Conservation (phyloP, 2,797 vertebrate species). For the Phataginus tricuspis region DNA sequence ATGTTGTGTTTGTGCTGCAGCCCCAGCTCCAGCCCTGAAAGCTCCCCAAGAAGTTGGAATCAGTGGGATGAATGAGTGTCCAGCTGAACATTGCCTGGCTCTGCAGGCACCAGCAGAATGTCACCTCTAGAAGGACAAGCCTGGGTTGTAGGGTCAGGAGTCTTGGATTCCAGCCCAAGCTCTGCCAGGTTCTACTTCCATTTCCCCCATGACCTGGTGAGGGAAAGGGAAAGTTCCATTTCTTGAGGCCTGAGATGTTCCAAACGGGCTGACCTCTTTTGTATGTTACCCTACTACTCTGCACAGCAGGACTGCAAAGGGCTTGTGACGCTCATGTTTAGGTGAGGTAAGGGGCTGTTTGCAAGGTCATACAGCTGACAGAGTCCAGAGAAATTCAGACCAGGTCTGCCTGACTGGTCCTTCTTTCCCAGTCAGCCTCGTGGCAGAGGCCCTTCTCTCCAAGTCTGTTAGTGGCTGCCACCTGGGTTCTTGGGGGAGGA, state of each 20-base stretch:
- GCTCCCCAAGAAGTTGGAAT: too few species aligned
- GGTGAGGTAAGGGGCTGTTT: neutral
- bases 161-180: neutral
- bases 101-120: neutral
- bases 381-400: neutral
- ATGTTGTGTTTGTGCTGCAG: neutral
- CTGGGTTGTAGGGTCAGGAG: neutral
- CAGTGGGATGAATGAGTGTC: neutral
- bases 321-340: neutral
- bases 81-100: neutral
- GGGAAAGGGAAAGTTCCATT: neutral
- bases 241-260: neutral
- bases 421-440: neutral
- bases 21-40: neutral
- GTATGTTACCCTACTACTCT: rapidly evolving
- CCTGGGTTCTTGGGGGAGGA: neutral
- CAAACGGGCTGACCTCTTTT: neutral
- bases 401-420: neutral
- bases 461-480: neutral
- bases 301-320: neutral
- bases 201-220: neutral
- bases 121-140: neutral
- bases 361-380: neutral
- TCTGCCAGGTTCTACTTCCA: neutral
- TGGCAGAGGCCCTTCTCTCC: neutral